phyloP scores from a whole-genome alignment of 2,888 invertebrate species.

The Caenorhabditis panamensis region DNA sequence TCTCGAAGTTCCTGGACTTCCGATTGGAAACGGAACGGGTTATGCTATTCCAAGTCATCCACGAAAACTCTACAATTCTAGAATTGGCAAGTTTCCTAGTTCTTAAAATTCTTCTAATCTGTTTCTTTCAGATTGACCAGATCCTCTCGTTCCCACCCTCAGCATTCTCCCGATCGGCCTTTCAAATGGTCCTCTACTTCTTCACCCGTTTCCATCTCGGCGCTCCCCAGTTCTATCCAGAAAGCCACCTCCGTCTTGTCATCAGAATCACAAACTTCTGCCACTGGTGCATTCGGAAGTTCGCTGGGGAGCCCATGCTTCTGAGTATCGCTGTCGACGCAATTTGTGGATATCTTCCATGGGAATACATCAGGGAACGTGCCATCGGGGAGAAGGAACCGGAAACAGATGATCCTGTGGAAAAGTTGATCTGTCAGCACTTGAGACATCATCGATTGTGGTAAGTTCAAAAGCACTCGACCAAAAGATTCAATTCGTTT shows the following conservation, averaged over 20 bases:
- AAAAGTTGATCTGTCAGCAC: conserved; percentile 27
- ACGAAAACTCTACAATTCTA: conserved; percentile 6
- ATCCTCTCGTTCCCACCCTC: neutral
- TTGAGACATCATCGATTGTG: conserved; percentile 34
- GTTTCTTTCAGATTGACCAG: conserved; percentile 37
- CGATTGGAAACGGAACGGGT: conserved; percentile 49
- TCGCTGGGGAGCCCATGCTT: conserved; percentile 34
- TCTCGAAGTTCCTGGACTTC: conserved; percentile 36
- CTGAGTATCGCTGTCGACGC: conserved; percentile 49
- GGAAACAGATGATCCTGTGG: conserved; percentile 16
- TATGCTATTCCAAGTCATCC: conserved; percentile 33
- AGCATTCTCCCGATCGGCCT: conserved; percentile 5
- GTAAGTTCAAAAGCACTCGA: conserved; percentile 3
- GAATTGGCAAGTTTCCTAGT: conserved; percentile 6
- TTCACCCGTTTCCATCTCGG: conserved; percentile 50
- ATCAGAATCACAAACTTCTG: conserved; percentile 29
- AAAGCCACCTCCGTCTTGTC: conserved; percentile 6
- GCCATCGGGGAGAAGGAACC: conserved; percentile 8
- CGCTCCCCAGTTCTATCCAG: conserved; percentile 22
- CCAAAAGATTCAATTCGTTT: neutral
- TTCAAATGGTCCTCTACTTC: conserved; percentile 43
- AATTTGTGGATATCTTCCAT: conserved; percentile 40
- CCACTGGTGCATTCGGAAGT: conserved; percentile 28
- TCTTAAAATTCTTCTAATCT: conserved; percentile 1
- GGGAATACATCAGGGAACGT: conserved; percentile 32